Percentiles rank a stretch among this genome's conserved stretches.
Conservation (phyloP, 1,140 invertebrate species). For the Ips typographus region DNA sequence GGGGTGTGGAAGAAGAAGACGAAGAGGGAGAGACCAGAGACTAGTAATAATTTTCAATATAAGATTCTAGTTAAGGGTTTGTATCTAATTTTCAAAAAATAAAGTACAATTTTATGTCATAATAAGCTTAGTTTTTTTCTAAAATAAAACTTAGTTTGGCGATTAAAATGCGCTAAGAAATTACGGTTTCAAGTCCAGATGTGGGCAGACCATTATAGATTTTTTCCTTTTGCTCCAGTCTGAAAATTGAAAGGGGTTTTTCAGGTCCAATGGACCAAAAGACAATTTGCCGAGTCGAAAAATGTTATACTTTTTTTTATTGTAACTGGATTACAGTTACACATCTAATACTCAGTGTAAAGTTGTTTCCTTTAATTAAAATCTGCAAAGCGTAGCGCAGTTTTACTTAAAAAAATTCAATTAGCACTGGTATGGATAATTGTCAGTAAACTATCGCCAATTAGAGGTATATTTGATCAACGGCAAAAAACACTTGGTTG, state of each 20-base stretch:
- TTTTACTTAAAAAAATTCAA: background rate
- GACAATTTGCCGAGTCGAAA: no score
- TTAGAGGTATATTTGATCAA: background rate
- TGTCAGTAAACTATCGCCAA: slow-evolving; percentile 6
- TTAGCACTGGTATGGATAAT: slow-evolving; percentile 9
- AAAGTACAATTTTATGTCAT: no score
- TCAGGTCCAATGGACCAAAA: no score
- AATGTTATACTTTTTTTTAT: no score
- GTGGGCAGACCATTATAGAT: no score
- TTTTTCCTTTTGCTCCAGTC: slow-evolving; percentile 1
- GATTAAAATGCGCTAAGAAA: no score
- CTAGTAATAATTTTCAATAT: slow-evolving; percentile 52
- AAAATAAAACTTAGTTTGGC: no score
- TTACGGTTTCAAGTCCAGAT: no score
- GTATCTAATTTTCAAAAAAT: no score
- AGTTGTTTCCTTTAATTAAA: background rate
- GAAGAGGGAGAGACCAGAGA: slow-evolving; percentile 97
- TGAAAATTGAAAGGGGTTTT: background rate
- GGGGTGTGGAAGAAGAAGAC: slow-evolving; percentile 95
- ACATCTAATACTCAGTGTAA: background rate
- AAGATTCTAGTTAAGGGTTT: no score
- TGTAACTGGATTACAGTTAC: no score
- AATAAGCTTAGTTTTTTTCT: no score
- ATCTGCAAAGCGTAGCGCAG: background rate
- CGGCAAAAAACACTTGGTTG: background rate